Conservation (phyloP, 2,113 vertebrate species). For the Vulpes vulpes region DNA sequence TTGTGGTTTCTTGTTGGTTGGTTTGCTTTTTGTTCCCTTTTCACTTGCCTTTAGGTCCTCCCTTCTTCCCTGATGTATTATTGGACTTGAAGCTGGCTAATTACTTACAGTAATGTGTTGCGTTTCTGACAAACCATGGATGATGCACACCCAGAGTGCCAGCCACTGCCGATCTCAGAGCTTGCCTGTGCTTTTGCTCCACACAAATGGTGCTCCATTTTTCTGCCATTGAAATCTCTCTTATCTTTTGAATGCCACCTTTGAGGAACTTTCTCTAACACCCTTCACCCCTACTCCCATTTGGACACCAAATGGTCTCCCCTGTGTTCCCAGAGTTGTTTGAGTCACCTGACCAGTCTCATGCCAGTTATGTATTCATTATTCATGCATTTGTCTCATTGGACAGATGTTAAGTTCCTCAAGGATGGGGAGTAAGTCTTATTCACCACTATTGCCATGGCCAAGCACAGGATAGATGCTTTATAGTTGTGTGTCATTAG, state of each 20-base stretch:
- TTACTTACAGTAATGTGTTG: neutral
- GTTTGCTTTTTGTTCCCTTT: neutral
- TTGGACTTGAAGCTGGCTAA: neutral
- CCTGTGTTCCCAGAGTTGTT: neutral
- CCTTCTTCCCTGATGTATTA: neutral
- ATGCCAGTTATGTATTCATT: constrained; percentile 24
- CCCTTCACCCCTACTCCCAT: neutral
- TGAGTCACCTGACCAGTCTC: neutral
- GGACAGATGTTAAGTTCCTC: neutral
- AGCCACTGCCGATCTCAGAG: accelerated
- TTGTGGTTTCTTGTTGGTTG: neutral
- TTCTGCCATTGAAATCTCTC: neutral
- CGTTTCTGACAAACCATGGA: neutral
- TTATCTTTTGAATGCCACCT: neutral
- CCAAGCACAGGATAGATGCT: neutral
- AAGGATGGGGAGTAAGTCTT: neutral
- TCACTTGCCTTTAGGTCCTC: neutral
- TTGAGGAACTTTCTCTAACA: neutral
- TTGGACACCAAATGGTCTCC: neutral
- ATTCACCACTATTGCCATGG: neutral
- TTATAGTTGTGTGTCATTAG: neutral
- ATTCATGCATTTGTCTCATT: neutral
- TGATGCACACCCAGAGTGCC: neutral
- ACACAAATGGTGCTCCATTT: neutral
- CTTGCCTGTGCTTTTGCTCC: neutral